phyloP scores from a whole-genome alignment of 2,113 vertebrate species.

The Myiozetetes cayanensis region DNA sequence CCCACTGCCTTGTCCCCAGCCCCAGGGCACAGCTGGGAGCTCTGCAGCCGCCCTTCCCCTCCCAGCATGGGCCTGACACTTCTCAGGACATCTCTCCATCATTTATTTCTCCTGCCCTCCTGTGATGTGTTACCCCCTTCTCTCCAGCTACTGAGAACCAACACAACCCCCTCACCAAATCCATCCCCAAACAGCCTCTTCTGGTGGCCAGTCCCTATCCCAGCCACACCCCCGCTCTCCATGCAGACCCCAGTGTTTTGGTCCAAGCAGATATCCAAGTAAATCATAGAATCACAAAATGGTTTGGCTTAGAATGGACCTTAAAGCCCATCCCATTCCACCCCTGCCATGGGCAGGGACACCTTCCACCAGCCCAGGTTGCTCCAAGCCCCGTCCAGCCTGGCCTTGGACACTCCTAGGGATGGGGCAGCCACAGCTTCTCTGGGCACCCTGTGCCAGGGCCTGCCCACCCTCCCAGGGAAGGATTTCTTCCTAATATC shows the following conservation, averaged over 20 bases:
- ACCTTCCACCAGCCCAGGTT: not conserved
- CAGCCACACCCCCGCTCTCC: fast-evolving
- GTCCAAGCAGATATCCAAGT: not conserved
- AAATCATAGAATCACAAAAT: not conserved
- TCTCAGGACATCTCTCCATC: not conserved
- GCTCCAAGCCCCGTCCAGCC: not conserved
- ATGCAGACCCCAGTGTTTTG: fast-evolving
- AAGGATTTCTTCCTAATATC: fast-evolving
- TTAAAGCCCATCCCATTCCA: not conserved
- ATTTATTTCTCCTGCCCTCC: not conserved
- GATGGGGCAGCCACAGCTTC: not conserved
- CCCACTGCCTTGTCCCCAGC: not conserved
- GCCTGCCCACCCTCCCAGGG: not conserved
- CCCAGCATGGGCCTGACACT: not conserved
- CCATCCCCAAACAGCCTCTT: not conserved
- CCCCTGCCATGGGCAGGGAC: not conserved
- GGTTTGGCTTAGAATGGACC: not conserved
- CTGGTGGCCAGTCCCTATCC: fast-evolving
- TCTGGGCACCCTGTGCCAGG: not conserved
- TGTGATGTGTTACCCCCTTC: fast-evolving
- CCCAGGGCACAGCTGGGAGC: not conserved
- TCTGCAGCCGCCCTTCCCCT: not conserved
- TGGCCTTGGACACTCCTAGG: not conserved
- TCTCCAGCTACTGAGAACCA: not conserved
- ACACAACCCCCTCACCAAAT: not conserved